phyloP scores from a whole-genome alignment of 2,888 invertebrate genomes.

The Hermodice carunculata region DNA sequence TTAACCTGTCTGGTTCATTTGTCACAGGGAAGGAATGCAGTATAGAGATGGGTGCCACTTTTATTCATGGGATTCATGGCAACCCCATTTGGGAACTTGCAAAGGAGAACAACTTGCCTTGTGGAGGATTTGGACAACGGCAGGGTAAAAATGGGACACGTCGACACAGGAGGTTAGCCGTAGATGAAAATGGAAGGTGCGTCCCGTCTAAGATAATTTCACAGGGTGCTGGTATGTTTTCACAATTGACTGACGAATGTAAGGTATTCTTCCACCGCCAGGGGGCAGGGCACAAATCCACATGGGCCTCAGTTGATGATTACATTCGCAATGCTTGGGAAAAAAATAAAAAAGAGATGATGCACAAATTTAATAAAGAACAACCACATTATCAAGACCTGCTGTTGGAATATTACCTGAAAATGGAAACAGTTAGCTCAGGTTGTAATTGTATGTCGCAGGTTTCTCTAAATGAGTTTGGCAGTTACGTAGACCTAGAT shows the following conservation, averaged over 20 bases:
- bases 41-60: slow-evolving; percentile 16
- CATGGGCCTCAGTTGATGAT: neutral
- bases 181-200: neutral
- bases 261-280: too few relatives aligned
- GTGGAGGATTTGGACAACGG: too few relatives aligned
- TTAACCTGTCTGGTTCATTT: too few relatives aligned
- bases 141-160: too few relatives aligned
- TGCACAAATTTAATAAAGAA: neutral
- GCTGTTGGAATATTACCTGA: neutral
- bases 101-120: slow-evolving; percentile 15
- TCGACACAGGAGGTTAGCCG: too few relatives aligned
- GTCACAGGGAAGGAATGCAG: neutral
- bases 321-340: neutral
- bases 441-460: slow-evolving; percentile 12
- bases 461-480: slow-evolving; percentile 6
- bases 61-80: slow-evolving; percentile 23
- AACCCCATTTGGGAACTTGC: slow-evolving; percentile 17
- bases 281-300: too few relatives aligned
- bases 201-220: too few relatives aligned
- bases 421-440: neutral
- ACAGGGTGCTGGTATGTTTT: too few relatives aligned
- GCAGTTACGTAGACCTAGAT: neutral
- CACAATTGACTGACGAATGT: too few relatives aligned
- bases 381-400: too few relatives aligned
- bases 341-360: neutral